phyloP scores from a whole-genome alignment of 2,888 invertebrate species.

The Eledone cirrhosa region DNA sequence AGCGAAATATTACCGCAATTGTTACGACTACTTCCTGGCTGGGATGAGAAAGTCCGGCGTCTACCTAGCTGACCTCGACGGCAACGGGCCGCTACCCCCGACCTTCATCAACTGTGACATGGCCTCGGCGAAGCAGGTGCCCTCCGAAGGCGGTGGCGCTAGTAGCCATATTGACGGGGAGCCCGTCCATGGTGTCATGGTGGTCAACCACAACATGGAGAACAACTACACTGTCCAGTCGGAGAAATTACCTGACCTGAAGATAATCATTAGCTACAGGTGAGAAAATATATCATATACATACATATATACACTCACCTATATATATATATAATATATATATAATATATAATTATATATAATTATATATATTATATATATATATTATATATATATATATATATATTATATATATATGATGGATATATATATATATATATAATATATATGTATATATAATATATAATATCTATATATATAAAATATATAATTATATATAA shows the following conservation, averaged over 20 bases:
- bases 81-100: conserved; percentile 90
- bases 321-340: too few relatives aligned
- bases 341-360: too few relatives aligned
- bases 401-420: too few relatives aligned
- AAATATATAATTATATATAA: too few relatives aligned
- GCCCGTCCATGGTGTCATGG: conserved; percentile 46
- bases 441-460: too few relatives aligned
- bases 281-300: neutral
- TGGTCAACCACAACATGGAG: conserved; percentile 55
- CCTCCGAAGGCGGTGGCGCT: neutral
- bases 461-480: too few relatives aligned
- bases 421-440: too few relatives aligned
- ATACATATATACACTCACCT: too few relatives aligned
- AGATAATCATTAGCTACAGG: conserved; percentile 18
- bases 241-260: neutral
- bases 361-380: too few relatives aligned
- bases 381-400: too few relatives aligned
- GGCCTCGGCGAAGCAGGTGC: conserved; percentile 62
- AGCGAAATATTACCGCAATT: conserved; percentile 89
- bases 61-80: conserved; percentile 92
- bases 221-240: conserved; percentile 47
- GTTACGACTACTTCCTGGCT: conserved; percentile 87
- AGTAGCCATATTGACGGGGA: conserved; percentile 34
- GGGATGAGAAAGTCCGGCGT: conserved; percentile 91
- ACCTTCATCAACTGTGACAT: conserved; percentile 93